Percentiles rank a stretch among this genome's conserved stretches.
Evolutionary conservation across 2,888 invertebrate species (phyloP).

Genomic region (Dysmachus trigonus): DNA sequence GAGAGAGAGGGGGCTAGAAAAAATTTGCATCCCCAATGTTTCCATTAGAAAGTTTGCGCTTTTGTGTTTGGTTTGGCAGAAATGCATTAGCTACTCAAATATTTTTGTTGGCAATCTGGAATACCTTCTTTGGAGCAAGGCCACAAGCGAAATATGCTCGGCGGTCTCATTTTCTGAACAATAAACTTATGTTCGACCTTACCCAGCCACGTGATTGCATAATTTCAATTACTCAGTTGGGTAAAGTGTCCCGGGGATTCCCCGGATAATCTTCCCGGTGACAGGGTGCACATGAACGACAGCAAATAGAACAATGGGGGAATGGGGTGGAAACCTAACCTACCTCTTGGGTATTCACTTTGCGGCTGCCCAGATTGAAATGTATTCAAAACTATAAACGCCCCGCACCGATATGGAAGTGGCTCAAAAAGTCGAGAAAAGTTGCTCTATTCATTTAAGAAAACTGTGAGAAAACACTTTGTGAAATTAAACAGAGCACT

Average conservation of each 20-base stretch:
- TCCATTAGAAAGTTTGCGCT: slow-evolving; percentile 36
- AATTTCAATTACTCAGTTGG: slow-evolving; percentile 20
- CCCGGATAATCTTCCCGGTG: not conserved
- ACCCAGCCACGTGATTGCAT: not conserved
- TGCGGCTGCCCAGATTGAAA: not conserved
- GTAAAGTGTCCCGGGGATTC: not conserved
- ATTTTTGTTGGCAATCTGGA: slow-evolving; percentile 25
- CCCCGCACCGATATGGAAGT: not conserved
- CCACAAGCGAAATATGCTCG: not conserved
- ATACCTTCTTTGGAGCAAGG: slow-evolving; percentile 8
- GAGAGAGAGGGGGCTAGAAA: not conserved
- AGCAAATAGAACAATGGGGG: not conserved
- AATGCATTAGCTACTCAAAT: slow-evolving; percentile 37
- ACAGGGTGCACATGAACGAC: not conserved
- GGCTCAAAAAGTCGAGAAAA: slow-evolving; percentile 9
- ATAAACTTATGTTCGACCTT: slow-evolving; percentile 13
- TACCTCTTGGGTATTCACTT: not conserved
- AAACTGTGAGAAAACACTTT: slow-evolving; percentile 38
- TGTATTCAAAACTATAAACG: slow-evolving; percentile 3
- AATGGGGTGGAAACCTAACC: too few relatives aligned
- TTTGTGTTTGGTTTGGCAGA: slow-evolving; percentile 35
- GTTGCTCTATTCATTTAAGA: slow-evolving; percentile 8
- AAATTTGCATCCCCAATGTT: slow-evolving; percentile 33
- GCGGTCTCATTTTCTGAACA: not conserved
- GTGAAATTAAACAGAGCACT: slow-evolving; percentile 37